Conservation (phyloP, 2,113 vertebrate genomes). For the Acrocephalus kingi region DNA sequence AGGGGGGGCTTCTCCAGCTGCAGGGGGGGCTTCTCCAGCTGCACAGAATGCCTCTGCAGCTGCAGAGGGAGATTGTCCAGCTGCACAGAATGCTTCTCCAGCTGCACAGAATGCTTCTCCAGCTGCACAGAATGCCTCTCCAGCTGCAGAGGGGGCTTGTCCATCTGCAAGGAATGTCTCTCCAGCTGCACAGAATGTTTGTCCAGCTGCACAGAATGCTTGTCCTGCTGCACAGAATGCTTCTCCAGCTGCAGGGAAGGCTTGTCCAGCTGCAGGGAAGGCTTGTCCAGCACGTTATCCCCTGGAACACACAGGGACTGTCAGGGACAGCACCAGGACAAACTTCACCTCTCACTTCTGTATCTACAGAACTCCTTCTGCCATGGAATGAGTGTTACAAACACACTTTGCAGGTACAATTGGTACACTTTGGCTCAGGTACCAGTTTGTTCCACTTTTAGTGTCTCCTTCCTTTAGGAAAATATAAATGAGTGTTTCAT, state of each 20-base stretch:
- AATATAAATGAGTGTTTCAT: not conserved
- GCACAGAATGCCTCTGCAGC: no score
- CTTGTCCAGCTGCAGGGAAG: constrained; percentile 22
- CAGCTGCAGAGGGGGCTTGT: no score
- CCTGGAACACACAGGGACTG: constrained; percentile 42
- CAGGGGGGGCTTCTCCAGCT: constrained; percentile 35
- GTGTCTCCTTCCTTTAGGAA: not conserved
- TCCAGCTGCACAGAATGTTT: no score
- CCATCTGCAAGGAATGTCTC: no score
- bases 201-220: no score
- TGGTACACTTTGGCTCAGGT: no score
- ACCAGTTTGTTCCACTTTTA: not conserved
- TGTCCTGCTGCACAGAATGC: no score
- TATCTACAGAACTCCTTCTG: accelerated
- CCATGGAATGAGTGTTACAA: accelerated
- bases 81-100: no score
- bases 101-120: no score
- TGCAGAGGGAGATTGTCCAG: no score
- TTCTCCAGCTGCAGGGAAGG: not conserved
- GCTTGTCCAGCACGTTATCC: constrained; percentile 35
- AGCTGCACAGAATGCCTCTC: no score
- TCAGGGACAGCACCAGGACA: not conserved
- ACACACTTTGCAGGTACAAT: no score
- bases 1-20: constrained; percentile 46
- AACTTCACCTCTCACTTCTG: not conserved